Evolutionary conservation across 2,888 invertebrate genomes (phyloP), one percentile per base, ranked within the genome.

Genomic region (Meiosimyza platycephala): DNA sequence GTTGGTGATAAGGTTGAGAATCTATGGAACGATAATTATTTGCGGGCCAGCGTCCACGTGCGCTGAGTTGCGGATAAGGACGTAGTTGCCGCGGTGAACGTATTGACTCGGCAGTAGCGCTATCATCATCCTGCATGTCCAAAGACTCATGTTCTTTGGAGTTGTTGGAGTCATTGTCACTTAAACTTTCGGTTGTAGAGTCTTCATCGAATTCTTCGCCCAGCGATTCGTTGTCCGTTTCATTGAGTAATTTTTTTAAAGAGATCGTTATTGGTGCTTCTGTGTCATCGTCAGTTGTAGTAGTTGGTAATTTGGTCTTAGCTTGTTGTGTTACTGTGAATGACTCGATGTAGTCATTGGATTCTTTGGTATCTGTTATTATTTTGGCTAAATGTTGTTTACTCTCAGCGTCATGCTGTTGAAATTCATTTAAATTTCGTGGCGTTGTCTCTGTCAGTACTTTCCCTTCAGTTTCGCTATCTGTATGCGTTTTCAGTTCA

Each of bases 61-160:
- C 72, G 7, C 76, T 54, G 74, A 80, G 73, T 64, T 77, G 80
- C 16, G 74, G 66, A 22, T 76, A 54, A 47, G 74, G 66, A 1
- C 86, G 81, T 3, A 88, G 76, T 75, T 87, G 88, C 3, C 87
- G 81, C 40, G 86, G 77, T 0, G 79, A 76, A 57, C 87, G 77
- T 9, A 78, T 78, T 0, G 84, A 84, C 72, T 85, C 86, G 15
- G 78, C 84, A 0, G 72, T 76, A 3, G 76, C 78, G 52, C 76
- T 80, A 16, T 83, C 83, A 65, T 79, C 82, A 33, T 51, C 72
- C 6, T 73, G 75, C 9, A 33, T 33, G 3, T 76, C 79, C 13
- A 74, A 1, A 47, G n/a, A 54, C 48, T 40, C 6, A 52, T 15
- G 16, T 6, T 83, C 79, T 6, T 77, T 76, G 3, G 79, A 78